Percentiles rank a stretch among this genome's conserved stretches.
phyloP scores from a whole-genome alignment of 2,113 vertebrate genomes.

The Circaetus cinerascens region DNA sequence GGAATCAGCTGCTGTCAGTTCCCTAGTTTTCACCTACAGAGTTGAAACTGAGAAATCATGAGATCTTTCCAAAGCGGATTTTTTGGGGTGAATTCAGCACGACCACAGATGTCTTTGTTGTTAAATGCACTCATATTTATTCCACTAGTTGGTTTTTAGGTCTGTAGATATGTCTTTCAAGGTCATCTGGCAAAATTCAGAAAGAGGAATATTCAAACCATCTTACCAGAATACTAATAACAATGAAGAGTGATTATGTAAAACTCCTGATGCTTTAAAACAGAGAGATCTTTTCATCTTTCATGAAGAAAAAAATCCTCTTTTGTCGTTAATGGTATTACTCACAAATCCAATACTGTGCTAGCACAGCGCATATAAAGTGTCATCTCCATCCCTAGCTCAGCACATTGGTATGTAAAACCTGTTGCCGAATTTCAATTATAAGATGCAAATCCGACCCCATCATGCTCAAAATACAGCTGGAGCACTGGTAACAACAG shows the following conservation, averaged over 20 bases:
- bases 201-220: background rate
- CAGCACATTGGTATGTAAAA: background rate
- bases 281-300: background rate
- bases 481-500: background rate
- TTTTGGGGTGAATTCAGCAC: background rate
- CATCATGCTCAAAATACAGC: background rate
- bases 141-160: background rate
- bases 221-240: background rate
- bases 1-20: background rate
- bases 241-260: background rate
- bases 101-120: background rate
- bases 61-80: background rate
- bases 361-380: background rate
- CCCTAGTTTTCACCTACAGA: background rate
- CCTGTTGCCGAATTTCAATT: background rate
- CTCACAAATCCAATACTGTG: background rate
- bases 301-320: background rate
- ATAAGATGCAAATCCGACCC: background rate
- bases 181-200: background rate
- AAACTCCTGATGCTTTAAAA: background rate
- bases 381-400: background rate
- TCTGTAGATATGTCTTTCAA: background rate
- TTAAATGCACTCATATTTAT: background rate
- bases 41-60: background rate
- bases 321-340: background rate